A percentile compares a stretch with the other conserved stretches of the same genome.
Conservation (phyloP, 2,113 vertebrate species). For the Lucifuga dentata region DNA sequence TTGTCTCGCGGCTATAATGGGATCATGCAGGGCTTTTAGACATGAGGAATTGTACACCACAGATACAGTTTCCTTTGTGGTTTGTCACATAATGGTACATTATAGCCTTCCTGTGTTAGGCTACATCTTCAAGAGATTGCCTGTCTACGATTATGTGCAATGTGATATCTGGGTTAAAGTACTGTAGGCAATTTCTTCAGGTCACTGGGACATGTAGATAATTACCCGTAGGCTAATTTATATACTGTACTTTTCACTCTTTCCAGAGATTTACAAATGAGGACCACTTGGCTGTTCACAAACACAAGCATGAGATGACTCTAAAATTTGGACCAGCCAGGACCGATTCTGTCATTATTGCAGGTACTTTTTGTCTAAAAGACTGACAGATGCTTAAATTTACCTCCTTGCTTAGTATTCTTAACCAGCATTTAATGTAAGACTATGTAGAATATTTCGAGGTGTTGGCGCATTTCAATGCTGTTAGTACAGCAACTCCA, state of each 20-base stretch:
- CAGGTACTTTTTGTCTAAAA: slow-evolving; percentile 84
- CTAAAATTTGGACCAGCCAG: slow-evolving; percentile 96
- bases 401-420: not conserved
- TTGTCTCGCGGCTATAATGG: slow-evolving; percentile 37
- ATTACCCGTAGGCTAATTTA: not conserved
- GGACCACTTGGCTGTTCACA: slow-evolving; percentile 98
- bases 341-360: slow-evolving; percentile 97
- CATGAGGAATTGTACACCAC: slow-evolving; percentile 39
- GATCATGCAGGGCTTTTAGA: slow-evolving; percentile 26
- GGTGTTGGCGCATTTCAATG: not conserved
- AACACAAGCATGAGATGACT: slow-evolving; percentile 99
- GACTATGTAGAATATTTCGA: not conserved
- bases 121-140: slow-evolving; percentile 33
- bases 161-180: slow-evolving; percentile 54
- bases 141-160: slow-evolving; percentile 55
- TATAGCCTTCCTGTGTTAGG: slow-evolving; percentile 27
- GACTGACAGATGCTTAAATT: not conserved
- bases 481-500: not conserved
- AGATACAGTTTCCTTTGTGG: slow-evolving; percentile 36
- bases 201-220: slow-evolving; percentile 20
- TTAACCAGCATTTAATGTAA: not conserved
- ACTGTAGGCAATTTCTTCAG: slow-evolving; percentile 24
- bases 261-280: slow-evolving; percentile 97
- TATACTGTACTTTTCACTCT: slow-evolving; percentile 25
- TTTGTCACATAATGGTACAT: slow-evolving; percentile 19